Percentiles rank a stretch among this genome's conserved stretches.
These are phyloP conservation scores for Seriola aureovittata DNA, from an alignment of 2,113 vertebrate genomes.

Conservation along the genomic window DNA sequence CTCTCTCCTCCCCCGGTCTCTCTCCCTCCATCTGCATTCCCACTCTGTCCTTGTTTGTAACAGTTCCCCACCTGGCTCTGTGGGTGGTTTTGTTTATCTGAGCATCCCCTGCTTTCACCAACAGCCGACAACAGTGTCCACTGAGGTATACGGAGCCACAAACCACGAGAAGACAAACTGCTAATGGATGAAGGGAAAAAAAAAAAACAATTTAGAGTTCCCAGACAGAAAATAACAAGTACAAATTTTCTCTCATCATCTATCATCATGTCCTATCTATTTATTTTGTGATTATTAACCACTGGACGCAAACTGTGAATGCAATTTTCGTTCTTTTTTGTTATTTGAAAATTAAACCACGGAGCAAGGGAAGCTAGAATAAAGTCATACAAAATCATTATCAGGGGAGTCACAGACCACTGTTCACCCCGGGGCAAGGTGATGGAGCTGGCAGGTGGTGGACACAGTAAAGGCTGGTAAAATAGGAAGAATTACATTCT, in stretches of 20 bases:
- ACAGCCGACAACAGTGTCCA: neutral
- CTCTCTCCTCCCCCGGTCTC: slow-evolving; percentile 19
- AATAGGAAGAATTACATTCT: slow-evolving; percentile 26
- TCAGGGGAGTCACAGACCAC: slow-evolving; percentile 19
- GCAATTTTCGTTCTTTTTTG: neutral
- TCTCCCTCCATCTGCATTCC: slow-evolving; percentile 22
- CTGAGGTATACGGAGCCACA: slow-evolving; percentile 1
- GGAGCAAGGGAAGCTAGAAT: slow-evolving; percentile 19
- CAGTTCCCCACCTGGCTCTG: slow-evolving; percentile 20
- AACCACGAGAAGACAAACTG: neutral
- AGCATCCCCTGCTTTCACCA: neutral
- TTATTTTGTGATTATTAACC: neutral
- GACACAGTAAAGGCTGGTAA: neutral
- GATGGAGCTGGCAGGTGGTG: slow-evolving; percentile 47
- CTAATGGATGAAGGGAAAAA: neutral
- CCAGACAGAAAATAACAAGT: neutral
- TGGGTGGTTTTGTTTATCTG: slow-evolving; percentile 25
- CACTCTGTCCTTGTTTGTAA: slow-evolving; percentile 34
- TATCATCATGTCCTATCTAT: neutral
- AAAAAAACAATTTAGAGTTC: neutral
- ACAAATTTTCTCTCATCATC: neutral
- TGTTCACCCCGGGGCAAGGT: slow-evolving; percentile 52
- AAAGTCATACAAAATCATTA: slow-evolving; percentile 38
- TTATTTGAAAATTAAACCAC: slow-evolving; percentile 11
- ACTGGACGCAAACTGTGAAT: neutral